Evolutionary conservation across 1,140 invertebrate genomes (phyloP).

Genomic region (Brachionus plicatilis): DNA sequence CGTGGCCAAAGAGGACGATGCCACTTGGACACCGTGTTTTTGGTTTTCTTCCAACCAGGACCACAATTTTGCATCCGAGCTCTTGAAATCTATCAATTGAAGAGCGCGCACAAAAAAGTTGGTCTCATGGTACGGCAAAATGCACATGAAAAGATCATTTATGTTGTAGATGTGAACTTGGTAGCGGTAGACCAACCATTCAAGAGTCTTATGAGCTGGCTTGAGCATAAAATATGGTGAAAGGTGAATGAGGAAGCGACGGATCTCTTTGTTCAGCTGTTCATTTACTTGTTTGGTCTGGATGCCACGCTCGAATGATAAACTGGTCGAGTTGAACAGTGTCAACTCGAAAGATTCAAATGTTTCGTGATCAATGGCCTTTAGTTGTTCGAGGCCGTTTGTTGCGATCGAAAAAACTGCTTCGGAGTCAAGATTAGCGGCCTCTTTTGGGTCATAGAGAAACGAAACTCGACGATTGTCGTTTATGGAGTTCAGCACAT

Average conservation of each 20-base stretch:
- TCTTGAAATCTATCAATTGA: slow-evolving; percentile 59
- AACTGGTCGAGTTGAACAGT: slow-evolving; percentile 69
- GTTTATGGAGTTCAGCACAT: not conserved
- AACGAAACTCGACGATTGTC: slow-evolving; percentile 64
- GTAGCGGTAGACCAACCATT: slow-evolving; percentile 78
- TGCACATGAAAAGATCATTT: slow-evolving; percentile 69
- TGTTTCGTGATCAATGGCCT: slow-evolving; percentile 61
- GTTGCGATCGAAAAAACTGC: slow-evolving; percentile 65
- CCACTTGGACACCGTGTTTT: slow-evolving; percentile 7
- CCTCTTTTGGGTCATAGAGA: slow-evolving; percentile 79
- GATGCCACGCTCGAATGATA: slow-evolving; percentile 71
- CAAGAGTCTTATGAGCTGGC: slow-evolving; percentile 77
- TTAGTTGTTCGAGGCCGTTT: slow-evolving; percentile 75
- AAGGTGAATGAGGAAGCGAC: slow-evolving; percentile 70
- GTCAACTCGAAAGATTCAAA: slow-evolving; percentile 70
- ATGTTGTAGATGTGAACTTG: slow-evolving; percentile 80
- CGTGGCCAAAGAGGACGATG: not conserved
- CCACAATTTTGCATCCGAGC: not conserved
- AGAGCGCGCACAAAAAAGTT: slow-evolving; percentile 75
- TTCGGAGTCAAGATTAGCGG: slow-evolving; percentile 72
- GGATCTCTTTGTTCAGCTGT: slow-evolving; percentile 69
- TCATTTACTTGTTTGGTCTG: slow-evolving; percentile 69
- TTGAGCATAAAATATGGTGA: slow-evolving; percentile 80
- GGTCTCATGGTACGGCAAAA: slow-evolving; percentile 84
- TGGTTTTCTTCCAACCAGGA: slow-evolving; percentile 29